Conservation (phyloP, 1,140 invertebrate genomes). For the Hylaeus volcanicus region DNA sequence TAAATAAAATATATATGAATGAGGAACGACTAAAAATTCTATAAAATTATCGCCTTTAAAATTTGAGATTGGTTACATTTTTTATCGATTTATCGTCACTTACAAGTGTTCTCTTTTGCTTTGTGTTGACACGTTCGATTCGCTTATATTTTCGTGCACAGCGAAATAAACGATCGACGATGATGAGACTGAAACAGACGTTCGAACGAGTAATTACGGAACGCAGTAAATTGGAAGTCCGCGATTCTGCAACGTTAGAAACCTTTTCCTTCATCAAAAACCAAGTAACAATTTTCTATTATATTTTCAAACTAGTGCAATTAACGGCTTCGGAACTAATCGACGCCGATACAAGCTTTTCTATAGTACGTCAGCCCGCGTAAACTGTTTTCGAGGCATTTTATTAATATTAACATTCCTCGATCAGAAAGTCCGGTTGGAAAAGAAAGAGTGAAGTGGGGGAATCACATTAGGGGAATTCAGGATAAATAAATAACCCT, state of each 20-base stretch:
- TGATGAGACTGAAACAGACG: neutral
- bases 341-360: conserved; percentile 17
- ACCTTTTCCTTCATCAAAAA: neutral
- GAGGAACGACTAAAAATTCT: too few species aligned
- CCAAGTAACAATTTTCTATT: conserved; percentile 25
- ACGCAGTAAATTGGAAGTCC: neutral
- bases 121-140: too few species aligned
- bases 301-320: conserved; percentile 30
- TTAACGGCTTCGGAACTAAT: conserved; percentile 29
- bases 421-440: neutral
- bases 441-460: neutral
- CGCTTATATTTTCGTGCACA: neutral
- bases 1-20: too few species aligned
- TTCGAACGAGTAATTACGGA: conserved; percentile 6
- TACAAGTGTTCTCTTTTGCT: too few species aligned
- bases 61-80: too few species aligned
- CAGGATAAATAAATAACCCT: neutral
- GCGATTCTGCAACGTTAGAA: too few species aligned
- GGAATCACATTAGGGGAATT: too few species aligned
- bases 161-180: neutral
- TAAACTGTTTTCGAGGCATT: conserved; percentile 1
- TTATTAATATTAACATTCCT: neutral
- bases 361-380: neutral
- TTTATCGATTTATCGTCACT: too few species aligned
- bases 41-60: too few species aligned